Base-by-base conservation (phyloP, 1,140 invertebrate species). In the Trichogramma pretiosum region DNA sequence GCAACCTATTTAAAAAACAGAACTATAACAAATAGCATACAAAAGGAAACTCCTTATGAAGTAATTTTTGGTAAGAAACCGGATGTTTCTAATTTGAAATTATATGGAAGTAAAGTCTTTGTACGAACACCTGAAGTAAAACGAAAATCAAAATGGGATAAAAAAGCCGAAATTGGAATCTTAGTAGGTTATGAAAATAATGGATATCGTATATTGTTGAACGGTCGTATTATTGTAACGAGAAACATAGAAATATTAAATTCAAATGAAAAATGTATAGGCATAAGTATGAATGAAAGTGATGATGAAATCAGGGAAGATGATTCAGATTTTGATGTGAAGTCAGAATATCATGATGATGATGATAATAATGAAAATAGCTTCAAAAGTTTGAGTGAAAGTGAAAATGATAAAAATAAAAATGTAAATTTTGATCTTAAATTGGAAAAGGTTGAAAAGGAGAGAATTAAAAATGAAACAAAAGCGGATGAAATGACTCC, bases 101-200 rank as follows among this genome's bases (percentile, higher is more conserved):
- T 45, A 4, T 45, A 36, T 18, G 34, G 23, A 26, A 36, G 14
- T n/a, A 45, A 14, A 26, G 34, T 36, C 2, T 36, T 24, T 45
- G 50, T 54, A 1, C 37, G 52, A 40, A 19, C 53, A 14, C 56
- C 53, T 17, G 55, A 55, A 39, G 34, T 52, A 30, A 35, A 49
- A 18, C 35, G 53, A 40, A 40, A 11, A 28, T 51, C 48, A 0
- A 60, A 60, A 41, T 58, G 41, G 47, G 55, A 54, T 16, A 18
- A 21, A 28, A 56, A 58, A 52, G 55, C 53, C 3, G 30, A 54
- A 10, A 17, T 53, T 21, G 54, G 52, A 42, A 52, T 53, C 36
- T 44, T 56, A 23, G 13, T 58, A 35, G 54, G 54, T 9, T 60
- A 60, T 28, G 48, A n/a, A 13, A 41, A 53, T 30, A 47, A 48